These are phyloP conservation scores for Tenthredo livida DNA, from an alignment of 2,888 invertebrate species.

Conservation along the genomic window DNA sequence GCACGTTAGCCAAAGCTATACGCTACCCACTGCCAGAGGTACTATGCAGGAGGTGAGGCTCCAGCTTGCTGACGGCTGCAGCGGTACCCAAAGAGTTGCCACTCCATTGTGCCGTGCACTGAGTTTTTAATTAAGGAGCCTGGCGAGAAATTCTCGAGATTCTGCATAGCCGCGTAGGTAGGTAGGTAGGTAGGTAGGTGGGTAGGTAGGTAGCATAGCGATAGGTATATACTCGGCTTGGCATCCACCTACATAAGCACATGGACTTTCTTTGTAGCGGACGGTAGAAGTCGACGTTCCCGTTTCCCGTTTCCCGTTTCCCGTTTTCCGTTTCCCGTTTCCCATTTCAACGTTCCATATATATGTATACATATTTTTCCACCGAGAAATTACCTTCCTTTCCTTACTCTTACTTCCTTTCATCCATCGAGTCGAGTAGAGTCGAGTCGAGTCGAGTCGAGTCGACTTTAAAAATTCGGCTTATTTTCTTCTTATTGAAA, in stretches of 20 bases:
- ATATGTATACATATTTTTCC: not conserved
- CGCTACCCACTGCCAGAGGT: constrained; percentile 40
- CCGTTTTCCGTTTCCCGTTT: constrained; percentile 15
- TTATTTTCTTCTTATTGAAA: not conserved
- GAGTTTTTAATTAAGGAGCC: constrained; percentile 75
- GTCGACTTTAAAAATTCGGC: not conserved
- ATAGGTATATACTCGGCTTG: constrained; percentile 35
- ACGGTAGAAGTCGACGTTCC: constrained; percentile 12
- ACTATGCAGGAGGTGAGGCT: constrained; percentile 56
- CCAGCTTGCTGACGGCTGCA: constrained; percentile 61
- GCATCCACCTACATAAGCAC: constrained; percentile 32
- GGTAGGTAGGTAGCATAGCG: not conserved
- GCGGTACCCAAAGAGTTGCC: constrained; percentile 71
- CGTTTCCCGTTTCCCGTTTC: constrained; percentile 14
- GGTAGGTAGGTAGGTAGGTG: constrained; percentile 48
- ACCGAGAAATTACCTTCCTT: constrained; percentile 35
- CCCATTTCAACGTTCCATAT: not conserved
- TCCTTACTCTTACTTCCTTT: constrained; percentile 44
- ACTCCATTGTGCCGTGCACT: constrained; percentile 74
- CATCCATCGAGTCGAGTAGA: constrained; percentile 14
- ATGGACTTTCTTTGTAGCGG: constrained; percentile 26
- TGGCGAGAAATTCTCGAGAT: constrained; percentile 71
- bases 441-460: too few relatives aligned
- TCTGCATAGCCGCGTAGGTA: constrained; percentile 38
- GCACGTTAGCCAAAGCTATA: not conserved